Conservation (phyloP, 2,113 vertebrate genomes). For the Macroglossus sobrinus region DNA sequence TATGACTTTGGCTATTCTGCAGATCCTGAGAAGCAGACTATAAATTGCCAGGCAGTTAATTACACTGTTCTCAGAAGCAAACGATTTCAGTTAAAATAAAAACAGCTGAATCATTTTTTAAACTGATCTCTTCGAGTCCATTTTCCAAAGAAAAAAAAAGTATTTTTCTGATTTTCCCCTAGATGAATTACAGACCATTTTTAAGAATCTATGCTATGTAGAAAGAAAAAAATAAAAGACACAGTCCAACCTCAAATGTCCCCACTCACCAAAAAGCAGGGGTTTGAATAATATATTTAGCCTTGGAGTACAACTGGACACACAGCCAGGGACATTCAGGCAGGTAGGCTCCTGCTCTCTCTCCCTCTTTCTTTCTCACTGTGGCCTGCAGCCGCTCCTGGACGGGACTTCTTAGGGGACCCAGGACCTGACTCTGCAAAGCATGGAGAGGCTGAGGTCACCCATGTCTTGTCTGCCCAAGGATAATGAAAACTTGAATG, state of each 20-base stretch:
- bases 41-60: conserved; percentile 54
- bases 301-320: neutral
- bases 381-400: neutral
- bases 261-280: conserved; percentile 1
- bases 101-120: conserved; percentile 42
- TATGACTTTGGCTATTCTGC: neutral
- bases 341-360: neutral
- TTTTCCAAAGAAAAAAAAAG: conserved; percentile 35
- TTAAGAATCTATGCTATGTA: conserved; percentile 22
- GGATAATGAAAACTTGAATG: conserved; percentile 4
- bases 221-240: conserved; percentile 32
- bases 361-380: neutral
- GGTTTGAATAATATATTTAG: neutral
- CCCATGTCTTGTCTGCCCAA: neutral
- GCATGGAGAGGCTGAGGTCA: neutral
- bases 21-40: conserved; percentile 39
- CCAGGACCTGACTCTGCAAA: neutral
- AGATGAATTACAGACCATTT: neutral
- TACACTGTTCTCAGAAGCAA: conserved; percentile 44
- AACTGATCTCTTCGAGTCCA: neutral
- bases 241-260: conserved; percentile 2
- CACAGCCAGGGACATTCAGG: neutral
- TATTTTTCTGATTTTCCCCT: neutral
- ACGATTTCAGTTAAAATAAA: conserved; percentile 49
- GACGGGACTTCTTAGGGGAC: neutral